Base-by-base conservation (phyloP, 2,888 invertebrate species). In the Cheilosia urbana region DNA sequence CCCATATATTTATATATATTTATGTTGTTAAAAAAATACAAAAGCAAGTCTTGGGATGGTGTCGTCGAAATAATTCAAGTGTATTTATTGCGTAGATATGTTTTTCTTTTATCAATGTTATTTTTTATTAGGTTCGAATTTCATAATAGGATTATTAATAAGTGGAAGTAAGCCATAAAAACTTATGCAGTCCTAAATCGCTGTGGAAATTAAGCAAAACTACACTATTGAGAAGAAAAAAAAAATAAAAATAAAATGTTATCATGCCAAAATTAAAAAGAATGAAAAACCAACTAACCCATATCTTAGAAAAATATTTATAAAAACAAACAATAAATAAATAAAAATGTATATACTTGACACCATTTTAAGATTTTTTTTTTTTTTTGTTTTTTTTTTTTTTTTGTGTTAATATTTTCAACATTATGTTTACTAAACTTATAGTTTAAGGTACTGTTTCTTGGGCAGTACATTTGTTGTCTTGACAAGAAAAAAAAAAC, bases 21-120 rank as follows among this genome's bases (percentile, higher is more conserved):
- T 62, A 9, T n/a, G 21, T 60, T 45, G 27, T 49, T 49, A 13
- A 63, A 53, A 58, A 24, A 13, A 21, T 60, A 73, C 30, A 49
- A 62, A 60, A 51, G n/a, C 40, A 73, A 73, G 73, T 73, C 53
- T 63, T 73, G 73, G 63, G 73, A 73, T 73, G 73, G 73, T 73
- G 63, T 73, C 73, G 27, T 73, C 63, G 63, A 73, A 73, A 37
- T 55, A 73, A 62, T 53, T 51, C 58, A 71, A 71, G 49, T 72
- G 60, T 37, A 49, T 55, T 58, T 58, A 68, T 69, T 55, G 42
- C 53, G n/a, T n/a, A n/a, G n/a, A 68, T 71, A 34, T 37, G 17
- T 45, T 17, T 63, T 47, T 63, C 9, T 65, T 66, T 40, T 27
- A 21, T 24, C 13, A 34, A 24, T 66, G 11, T 66, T 4, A 21